Evolutionary conservation across 2,113 vertebrate genomes (phyloP), one percentile per base, ranked within the genome.

Genomic region (Poecilia latipinna): DNA sequence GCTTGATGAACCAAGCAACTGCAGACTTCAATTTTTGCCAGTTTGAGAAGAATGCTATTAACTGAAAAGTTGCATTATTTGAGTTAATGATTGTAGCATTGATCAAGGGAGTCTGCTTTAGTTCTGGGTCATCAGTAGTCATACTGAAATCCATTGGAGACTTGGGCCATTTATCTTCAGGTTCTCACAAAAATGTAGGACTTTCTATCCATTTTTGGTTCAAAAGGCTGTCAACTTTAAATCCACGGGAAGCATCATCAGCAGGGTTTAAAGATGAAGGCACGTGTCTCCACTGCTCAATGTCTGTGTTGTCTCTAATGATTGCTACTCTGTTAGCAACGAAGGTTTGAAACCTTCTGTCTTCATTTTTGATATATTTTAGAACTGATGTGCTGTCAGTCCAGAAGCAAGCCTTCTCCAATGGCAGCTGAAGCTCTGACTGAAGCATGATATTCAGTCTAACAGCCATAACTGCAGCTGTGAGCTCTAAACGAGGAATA

Each of bases 121-220:
- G 0, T 24, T 69, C 39, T 32, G 44, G 67, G 28, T 69, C 29
- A 24, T 54, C 44, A 29, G 26, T 15, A 48, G 66, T 28, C 7
- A 68, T 28, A 57, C 17, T 31, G 7, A 13, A 1, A 0, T 79
- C 65, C 10, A 35, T 3, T 11, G 22, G 4, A 2, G 3, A 37
- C 11, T 26, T 24, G 39, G 79, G 82, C 82, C 76, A 79, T 1
- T 11, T 70, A 24, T 80, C 64, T 42, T 81, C 67, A 33, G 74
- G 32, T 63, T 69, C 39, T 51, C 61, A 29, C 1, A 85, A 65
- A 29, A 85, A 83, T 17, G 15, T 0, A 2, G 79, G 82, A 5
- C 75, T 37, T 33, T 82, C 70, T 1, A 78, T 83, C 83, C 83
- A 86, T 57, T 44, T 61, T 54, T 63, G 33, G 0, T 75, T 32